phyloP scores from a whole-genome alignment of 2,113 vertebrate genomes.

The Mixornis gularis region DNA sequence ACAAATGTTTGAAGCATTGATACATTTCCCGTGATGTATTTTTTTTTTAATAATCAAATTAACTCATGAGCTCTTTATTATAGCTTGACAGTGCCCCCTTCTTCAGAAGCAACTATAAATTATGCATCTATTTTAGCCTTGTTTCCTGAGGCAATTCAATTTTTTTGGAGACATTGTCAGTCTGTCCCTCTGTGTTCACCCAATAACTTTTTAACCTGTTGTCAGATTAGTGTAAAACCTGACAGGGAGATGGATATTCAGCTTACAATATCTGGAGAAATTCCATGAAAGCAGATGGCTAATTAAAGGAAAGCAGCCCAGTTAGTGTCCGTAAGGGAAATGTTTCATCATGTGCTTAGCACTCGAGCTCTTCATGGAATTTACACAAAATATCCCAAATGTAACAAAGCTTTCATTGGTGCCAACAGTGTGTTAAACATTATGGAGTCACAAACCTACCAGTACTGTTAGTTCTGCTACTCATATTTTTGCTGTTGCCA shows the following conservation, averaged over 20 bases:
- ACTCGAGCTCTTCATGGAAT: not conserved
- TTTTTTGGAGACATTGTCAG: not conserved
- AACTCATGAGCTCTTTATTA: not conserved
- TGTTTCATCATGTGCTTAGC: not conserved
- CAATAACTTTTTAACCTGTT: not conserved
- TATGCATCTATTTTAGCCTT: not conserved
- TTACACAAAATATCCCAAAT: not conserved
- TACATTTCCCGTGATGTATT: not conserved
- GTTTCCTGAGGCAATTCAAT: not conserved
- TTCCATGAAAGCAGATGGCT: conserved; percentile 8
- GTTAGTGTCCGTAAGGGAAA: not conserved
- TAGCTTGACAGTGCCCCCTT: not conserved
- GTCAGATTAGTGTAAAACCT: not conserved
- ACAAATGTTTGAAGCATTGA: not conserved
- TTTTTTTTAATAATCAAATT: not conserved
- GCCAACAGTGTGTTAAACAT: not conserved
- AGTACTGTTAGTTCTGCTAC: not conserved
- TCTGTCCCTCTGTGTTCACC: not conserved
- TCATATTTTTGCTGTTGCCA: not conserved
- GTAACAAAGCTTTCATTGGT: not conserved
- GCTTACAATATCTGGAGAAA: not conserved
- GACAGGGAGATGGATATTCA: not conserved
- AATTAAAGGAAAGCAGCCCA: conserved; percentile 12
- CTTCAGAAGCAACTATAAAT: not conserved
- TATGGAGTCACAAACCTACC: not conserved